Conservation (phyloP, 2,888 invertebrate species). For the Netelia melanura region DNA sequence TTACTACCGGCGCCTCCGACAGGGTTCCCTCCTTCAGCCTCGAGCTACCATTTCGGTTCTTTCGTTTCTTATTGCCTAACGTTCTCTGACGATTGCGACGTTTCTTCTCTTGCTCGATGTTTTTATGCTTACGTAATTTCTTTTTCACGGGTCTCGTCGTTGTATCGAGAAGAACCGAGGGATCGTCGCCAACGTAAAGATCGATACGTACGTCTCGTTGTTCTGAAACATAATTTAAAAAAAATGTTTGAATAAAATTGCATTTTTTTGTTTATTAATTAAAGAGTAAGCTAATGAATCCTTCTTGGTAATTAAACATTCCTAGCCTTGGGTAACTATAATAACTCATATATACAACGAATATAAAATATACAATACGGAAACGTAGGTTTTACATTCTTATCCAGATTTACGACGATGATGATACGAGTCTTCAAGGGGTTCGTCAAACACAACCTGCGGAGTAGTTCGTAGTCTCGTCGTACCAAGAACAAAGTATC, state of each 20-base stretch:
- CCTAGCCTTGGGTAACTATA: neutral
- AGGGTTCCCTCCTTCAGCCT: conserved; percentile 68
- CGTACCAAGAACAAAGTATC: conserved; percentile 38
- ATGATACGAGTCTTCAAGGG: conserved; percentile 31
- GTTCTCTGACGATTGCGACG: conserved; percentile 71
- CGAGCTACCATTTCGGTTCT: conserved; percentile 55
- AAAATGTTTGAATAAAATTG: neutral
- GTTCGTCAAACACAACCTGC: conserved; percentile 32
- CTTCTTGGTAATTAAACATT: neutral
- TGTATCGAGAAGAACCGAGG: conserved; percentile 47
- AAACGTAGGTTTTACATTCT: conserved; percentile 5
- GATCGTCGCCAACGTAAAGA: conserved; percentile 75
- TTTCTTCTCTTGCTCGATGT: conserved; percentile 73
- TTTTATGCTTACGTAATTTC: conserved; percentile 69
- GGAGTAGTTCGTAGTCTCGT: neutral
- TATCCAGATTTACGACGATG: conserved; percentile 28
- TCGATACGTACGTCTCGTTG: conserved; percentile 69
- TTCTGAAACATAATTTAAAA: conserved; percentile 50
- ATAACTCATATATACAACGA: neutral
- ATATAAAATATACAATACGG: too few relatives aligned
- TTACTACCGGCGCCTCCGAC: conserved; percentile 66
- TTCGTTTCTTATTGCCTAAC: conserved; percentile 66
- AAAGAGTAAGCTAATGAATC: too few relatives aligned
- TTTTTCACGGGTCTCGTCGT: conserved; percentile 42
- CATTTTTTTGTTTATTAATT: neutral